A percentile compares a stretch with the other conserved stretches of the same genome.
These are phyloP conservation scores for Psix sp. DNA, from an alignment of 1,140 invertebrate species.

Conservation along the genomic window DNA sequence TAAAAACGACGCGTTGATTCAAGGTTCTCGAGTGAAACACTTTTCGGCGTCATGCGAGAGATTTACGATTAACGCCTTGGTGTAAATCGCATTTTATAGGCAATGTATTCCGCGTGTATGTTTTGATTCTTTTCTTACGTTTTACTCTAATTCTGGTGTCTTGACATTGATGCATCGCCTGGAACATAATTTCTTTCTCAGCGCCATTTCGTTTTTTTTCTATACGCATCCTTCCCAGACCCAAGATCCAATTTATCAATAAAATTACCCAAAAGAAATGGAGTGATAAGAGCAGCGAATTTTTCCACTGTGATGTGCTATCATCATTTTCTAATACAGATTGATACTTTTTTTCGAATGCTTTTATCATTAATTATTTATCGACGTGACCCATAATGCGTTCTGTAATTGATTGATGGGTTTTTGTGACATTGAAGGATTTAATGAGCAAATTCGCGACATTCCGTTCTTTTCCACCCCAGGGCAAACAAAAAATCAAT, in stretches of 20 bases:
- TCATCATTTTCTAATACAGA: too few species aligned
- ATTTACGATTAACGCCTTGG: conserved; percentile 49
- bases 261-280: too few species aligned
- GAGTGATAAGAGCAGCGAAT: too few species aligned
- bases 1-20: conserved; percentile 50
- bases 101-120: conserved; percentile 10
- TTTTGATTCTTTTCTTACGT: conserved; percentile 5
- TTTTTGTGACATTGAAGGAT: conserved; percentile 26
- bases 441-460: conserved; percentile 34
- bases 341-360: conserved; percentile 17
- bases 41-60: conserved; percentile 44
- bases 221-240: too few species aligned
- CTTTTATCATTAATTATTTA: conserved; percentile 45
- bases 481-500: conserved; percentile 47
- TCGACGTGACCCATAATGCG: conserved; percentile 20
- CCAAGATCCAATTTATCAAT: too few species aligned
- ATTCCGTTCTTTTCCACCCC: conserved; percentile 7
- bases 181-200: too few species aligned
- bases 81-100: conserved; percentile 53
- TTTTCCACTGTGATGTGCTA: too few species aligned
- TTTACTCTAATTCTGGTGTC: conserved; percentile 8
- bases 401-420: conserved; percentile 49
- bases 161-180: too few species aligned
- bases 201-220: too few species aligned
- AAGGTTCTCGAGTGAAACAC: conserved; percentile 48